Conservation (phyloP, 2,888 invertebrate genomes). For the Aricia artaxerxes region DNA sequence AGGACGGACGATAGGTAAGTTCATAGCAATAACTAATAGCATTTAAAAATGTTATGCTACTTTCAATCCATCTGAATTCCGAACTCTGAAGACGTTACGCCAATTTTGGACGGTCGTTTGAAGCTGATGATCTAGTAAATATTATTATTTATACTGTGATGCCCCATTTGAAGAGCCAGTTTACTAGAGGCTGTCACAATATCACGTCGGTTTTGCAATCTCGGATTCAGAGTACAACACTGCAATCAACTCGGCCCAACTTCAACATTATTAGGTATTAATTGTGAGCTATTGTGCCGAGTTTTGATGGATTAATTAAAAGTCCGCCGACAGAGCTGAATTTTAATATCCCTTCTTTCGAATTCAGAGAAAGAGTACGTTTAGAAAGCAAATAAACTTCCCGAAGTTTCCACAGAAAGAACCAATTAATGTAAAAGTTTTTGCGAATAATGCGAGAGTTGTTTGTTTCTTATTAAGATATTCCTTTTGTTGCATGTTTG, state of each 20-base stretch:
- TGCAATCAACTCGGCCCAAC: neutral
- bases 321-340: slow-evolving; percentile 7
- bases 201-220: neutral
- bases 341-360: slow-evolving; percentile 28
- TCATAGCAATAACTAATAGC: too few relatives aligned
- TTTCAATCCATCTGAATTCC: too few relatives aligned
- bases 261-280: slow-evolving; percentile 26
- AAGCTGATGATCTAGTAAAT: too few relatives aligned
- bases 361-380: slow-evolving; percentile 9
- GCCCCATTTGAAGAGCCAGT: too few relatives aligned
- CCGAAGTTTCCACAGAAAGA: slow-evolving; percentile 8
- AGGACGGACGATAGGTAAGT: too few relatives aligned
- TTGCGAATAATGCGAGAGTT: neutral
- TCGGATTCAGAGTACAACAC: slow-evolving; percentile 14
- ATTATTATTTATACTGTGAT: too few relatives aligned
- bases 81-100: too few relatives aligned
- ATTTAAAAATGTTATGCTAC: too few relatives aligned
- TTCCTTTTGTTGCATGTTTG: neutral
- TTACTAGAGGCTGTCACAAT: neutral
- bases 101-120: too few relatives aligned
- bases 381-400: slow-evolving; percentile 27
- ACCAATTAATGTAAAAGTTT: slow-evolving; percentile 25
- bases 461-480: slow-evolving; percentile 9
- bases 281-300: slow-evolving; percentile 24
- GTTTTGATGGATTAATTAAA: slow-evolving; percentile 19